Evolutionary conservation across 1,140 invertebrate genomes (phyloP).

Genomic region (Chlorops oryzae): DNA sequence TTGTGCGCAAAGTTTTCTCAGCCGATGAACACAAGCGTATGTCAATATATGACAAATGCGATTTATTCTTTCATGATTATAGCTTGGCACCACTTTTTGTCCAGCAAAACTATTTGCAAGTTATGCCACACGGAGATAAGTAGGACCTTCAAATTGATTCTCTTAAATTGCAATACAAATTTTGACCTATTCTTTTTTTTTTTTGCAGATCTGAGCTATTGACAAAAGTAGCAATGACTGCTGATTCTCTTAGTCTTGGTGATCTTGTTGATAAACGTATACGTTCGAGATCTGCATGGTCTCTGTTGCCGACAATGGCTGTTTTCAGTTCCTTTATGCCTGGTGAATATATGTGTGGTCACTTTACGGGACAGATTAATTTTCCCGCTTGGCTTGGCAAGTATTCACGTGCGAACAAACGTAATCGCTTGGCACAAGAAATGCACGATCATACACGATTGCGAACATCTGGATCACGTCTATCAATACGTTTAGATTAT

Average conservation of each 20-base stretch:
- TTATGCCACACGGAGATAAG: conserved; percentile 62
- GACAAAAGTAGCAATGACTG: conserved; percentile 66
- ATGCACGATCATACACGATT: conserved; percentile 74
- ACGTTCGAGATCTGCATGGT: conserved; percentile 74
- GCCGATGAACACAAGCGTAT: conserved; percentile 75
- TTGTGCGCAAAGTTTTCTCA: conserved; percentile 82
- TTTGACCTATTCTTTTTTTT: neutral
- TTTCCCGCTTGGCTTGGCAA: conserved; percentile 96
- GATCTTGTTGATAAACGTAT: conserved; percentile 82
- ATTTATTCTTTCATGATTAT: conserved; percentile 97
- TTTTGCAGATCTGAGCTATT: conserved; percentile 53
- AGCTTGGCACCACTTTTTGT: conserved; percentile 91
- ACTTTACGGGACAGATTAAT: conserved; percentile 68
- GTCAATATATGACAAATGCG: conserved; percentile 78
- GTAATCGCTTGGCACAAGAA: conserved; percentile 75
- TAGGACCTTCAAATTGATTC: conserved; percentile 41
- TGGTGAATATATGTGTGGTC: conserved; percentile 75
- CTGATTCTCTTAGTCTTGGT: conserved; percentile 77
- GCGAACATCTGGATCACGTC: conserved; percentile 69
- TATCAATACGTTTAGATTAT: conserved; percentile 79
- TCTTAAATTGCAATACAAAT: neutral
- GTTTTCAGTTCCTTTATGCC: conserved; percentile 89
- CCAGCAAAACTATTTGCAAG: conserved; percentile 91
- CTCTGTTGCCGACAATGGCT: conserved; percentile 84
- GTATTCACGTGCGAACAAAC: conserved; percentile 79